phyloP scores from a whole-genome alignment of 2,113 vertebrate genomes.

The Ovibos moschatus region DNA sequence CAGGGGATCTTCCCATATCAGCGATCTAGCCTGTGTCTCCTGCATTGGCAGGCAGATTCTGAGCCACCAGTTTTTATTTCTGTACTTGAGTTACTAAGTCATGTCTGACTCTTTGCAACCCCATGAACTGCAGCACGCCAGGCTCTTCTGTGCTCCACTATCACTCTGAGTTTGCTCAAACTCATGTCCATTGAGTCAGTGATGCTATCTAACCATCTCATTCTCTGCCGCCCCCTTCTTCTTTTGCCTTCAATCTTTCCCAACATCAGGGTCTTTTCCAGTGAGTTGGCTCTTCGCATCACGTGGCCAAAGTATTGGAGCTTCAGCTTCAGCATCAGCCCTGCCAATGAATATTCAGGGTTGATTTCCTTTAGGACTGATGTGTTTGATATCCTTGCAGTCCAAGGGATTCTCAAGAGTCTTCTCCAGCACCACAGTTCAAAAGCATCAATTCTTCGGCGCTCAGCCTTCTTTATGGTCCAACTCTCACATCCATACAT shows the following conservation, averaged over 20 bases:
- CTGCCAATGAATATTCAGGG: neutral
- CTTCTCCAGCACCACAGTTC: neutral
- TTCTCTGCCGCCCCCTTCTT: neutral
- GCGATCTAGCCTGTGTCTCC: neutral
- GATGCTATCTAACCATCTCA: neutral
- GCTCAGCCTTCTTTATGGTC: neutral
- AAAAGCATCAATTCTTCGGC: neutral
- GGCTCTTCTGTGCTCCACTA: neutral
- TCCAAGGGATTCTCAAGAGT: neutral
- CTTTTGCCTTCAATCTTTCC: neutral
- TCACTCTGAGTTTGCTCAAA: neutral
- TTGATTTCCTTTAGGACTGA: neutral
- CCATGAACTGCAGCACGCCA: neutral
- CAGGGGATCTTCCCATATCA: neutral
- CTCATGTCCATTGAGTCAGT: neutral
- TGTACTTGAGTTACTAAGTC: neutral
- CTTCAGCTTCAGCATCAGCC: neutral
- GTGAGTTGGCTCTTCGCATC: neutral
- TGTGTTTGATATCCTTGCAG: neutral
- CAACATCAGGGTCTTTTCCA: neutral
- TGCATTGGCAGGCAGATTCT: neutral
- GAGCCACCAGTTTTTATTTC: neutral
- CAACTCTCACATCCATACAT: neutral
- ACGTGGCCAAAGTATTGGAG: neutral
- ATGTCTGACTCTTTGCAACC: neutral